A percentile compares a stretch with the other conserved stretches of the same genome.
phyloP scores from a whole-genome alignment of 2,888 invertebrate genomes.

The Sinopyrophorus schimmeli region DNA sequence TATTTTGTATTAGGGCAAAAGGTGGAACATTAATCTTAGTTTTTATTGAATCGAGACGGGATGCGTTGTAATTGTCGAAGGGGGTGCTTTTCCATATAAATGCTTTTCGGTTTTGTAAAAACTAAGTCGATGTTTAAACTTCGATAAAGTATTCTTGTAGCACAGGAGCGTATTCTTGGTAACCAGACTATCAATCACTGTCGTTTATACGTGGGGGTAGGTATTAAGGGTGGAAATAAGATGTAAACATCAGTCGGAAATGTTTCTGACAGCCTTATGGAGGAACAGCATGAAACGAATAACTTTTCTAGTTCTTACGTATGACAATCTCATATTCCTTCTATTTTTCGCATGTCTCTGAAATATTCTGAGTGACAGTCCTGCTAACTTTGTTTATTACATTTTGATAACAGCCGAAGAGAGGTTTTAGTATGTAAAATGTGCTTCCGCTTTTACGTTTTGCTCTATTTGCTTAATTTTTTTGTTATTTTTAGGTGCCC shows the following conservation, averaged over 20 bases:
- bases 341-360: slow-evolving; percentile 1
- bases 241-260: slow-evolving; percentile 25
- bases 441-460: too few relatives aligned
- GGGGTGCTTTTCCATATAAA: slow-evolving; percentile 14
- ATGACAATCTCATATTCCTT: slow-evolving; percentile 12
- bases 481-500: slow-evolving; percentile 49
- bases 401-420: neutral
- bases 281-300: slow-evolving; percentile 17
- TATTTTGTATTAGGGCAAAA: too few relatives aligned
- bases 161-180: slow-evolving; percentile 23
- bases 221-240: slow-evolving; percentile 25
- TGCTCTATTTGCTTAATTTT: slow-evolving; percentile 7
- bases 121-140: slow-evolving; percentile 19
- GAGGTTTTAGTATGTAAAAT: too few relatives aligned
- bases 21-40: too few relatives aligned
- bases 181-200: slow-evolving; percentile 25
- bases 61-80: too few relatives aligned
- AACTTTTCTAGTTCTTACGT: slow-evolving; percentile 23
- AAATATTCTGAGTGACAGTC: slow-evolving; percentile 9
- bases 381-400: slow-evolving; percentile 5
- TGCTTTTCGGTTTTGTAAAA: slow-evolving; percentile 17
- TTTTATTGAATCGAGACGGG: too few relatives aligned
- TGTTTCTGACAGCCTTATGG: slow-evolving; percentile 22
- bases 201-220: slow-evolving; percentile 21
- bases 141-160: slow-evolving; percentile 22